Base-by-base conservation (phyloP, 2,113 vertebrate genomes). In the Corythornis madagascariensis region DNA sequence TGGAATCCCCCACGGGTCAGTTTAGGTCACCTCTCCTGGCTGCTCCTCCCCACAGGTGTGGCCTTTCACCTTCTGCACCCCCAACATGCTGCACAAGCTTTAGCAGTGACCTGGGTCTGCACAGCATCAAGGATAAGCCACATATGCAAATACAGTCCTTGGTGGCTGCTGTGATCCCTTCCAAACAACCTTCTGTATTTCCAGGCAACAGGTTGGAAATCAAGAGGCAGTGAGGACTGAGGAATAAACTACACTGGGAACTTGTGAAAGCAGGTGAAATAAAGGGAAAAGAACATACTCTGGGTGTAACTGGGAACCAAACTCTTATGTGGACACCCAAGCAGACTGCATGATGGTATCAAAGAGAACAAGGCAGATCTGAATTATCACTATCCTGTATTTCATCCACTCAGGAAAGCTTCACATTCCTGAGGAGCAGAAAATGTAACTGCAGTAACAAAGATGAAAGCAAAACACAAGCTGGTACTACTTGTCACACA, bases 271-370 rank as follows among this genome's bases (percentile, higher is more conserved):
- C 21, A 28, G 16, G n/a, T 24, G n/a, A 65, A 77, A 75, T 40
- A 31, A 48, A 48, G 2, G 17, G 17, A 29, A 75, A 55, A 61
- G 13, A 73, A 21, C 11, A 38, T 26, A 12, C 17, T 35, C 24
- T 3, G 29, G 11, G n/a, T 48, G n/a, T n/a, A 40, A 24, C 24
- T 64, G 66, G 8, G 75, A 69, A 24, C 8, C 3, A 50, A 33
- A 38, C 0, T 61, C 57, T 16, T 15, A 43, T 0, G 1, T 13
- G 16, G 72, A 20, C 29, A 56, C 19, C 19, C 38, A 66, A 48
- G 24, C 6, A 1, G 40, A 52, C 10, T 6, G 22, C 5, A 1
- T 3, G 4, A 35, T 7, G 7, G 9, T 4, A 38, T 15, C 24
- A 72, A 75, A 56, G 4, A 84, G 26, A 77, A 29, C 17, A 6